Evolutionary conservation across 2,888 invertebrate species (phyloP), one percentile per base, ranked within the genome.

Genomic region (Caenorhabditis parvicauda): DNA sequence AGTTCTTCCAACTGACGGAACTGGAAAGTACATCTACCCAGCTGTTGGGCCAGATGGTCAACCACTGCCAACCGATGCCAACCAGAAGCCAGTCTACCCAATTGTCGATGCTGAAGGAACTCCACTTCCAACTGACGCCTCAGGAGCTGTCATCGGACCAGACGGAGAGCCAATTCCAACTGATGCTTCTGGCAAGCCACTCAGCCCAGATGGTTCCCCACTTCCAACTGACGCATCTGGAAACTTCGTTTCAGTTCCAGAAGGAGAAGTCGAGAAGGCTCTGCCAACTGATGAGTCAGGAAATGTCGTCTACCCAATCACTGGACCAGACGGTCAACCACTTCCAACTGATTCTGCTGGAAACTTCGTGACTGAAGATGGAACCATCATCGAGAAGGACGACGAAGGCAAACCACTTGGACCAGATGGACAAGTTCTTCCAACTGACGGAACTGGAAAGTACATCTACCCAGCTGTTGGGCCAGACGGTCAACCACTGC

Each of bases 1-100:
- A 9, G 43, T 54, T 4, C 52, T 73, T 28, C 73, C 73, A 22
- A 73, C 75, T 27, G 74, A 75, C 39, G 50, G 21, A 29, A 21
- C 21, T 4, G 64, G 67, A 41, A 54, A 63, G 42, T 50, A 49
- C 43, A 45, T 71, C 12, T 3, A 46, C 1, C 50, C 50, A 27
- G 3, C 41, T 24, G 58, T 42, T 2, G 42, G 47, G 35, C 21
- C 7, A 1, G 41, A 21, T 0, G 29, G 41, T 7, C 54, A 59
- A 21, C 22, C 19, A 12, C 29, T 57, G 0, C 54, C 60, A 21
- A 64, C 64, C 21, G 60, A 57, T 38, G 51, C 29, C 0, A 17
- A 25, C 29, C 56, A 49, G 37, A 47, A 35, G 1, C 22, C 35
- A 1, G 35, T 57, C 29, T 39, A 53, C 29, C 68, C 67, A 14